Conservation (phyloP, 1,140 invertebrate species). For the Acyrthosiphon pisum region DNA sequence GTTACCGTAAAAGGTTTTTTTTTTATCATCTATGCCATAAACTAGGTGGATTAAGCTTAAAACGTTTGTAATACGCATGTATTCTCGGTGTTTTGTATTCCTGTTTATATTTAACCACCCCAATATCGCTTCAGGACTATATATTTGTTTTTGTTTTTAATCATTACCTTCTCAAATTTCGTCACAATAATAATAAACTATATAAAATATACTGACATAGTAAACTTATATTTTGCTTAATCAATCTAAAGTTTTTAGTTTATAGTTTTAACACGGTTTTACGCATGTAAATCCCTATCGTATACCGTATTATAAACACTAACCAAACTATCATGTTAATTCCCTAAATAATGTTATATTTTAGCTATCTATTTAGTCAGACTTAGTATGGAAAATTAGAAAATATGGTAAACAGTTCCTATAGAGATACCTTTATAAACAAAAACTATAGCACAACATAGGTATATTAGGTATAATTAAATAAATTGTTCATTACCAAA, state of each 20-base stretch:
- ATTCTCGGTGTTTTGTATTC: background rate
- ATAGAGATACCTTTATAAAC: background rate
- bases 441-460: background rate
- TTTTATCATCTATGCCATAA: background rate
- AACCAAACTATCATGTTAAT: background rate
- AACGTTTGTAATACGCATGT: background rate
- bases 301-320: background rate
- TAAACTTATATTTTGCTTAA: background rate
- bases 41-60: background rate
- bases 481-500: background rate
- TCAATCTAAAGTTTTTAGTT: background rate
- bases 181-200: background rate
- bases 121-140: background rate
- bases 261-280: background rate
- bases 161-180: background rate
- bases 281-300: background rate
- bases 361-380: no score
- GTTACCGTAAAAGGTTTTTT: background rate
- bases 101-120: background rate
- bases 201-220: background rate
- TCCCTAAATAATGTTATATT: background rate
- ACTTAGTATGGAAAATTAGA: background rate
- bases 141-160: background rate
- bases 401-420: background rate
- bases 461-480: background rate